These are phyloP conservation scores for Gastracanthus pulcherrimus DNA, from an alignment of 2,888 invertebrate species.

Conservation along the genomic window DNA sequence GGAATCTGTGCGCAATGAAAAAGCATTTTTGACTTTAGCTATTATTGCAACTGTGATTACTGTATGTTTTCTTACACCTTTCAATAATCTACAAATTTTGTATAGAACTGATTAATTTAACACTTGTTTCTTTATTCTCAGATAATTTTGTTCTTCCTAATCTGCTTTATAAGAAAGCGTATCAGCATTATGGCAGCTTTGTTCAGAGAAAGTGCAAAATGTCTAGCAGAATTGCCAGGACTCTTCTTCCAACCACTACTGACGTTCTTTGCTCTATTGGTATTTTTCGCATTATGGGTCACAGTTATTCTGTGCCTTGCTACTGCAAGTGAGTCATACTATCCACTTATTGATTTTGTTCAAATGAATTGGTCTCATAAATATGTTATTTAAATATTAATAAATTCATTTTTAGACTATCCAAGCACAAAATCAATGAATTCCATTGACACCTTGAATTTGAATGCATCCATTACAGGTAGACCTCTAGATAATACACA, in stretches of 20 bases:
- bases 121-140: slow-evolving; percentile 72
- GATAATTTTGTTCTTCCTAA: slow-evolving; percentile 86
- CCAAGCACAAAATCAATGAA: slow-evolving; percentile 72
- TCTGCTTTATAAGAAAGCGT: slow-evolving; percentile 88
- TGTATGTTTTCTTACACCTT: slow-evolving; percentile 79
- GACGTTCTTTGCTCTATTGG: slow-evolving; percentile 88
- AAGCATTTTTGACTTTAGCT: slow-evolving; percentile 90
- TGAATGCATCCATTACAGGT: slow-evolving; percentile 60
- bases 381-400: slow-evolving; percentile 9
- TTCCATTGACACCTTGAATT: slow-evolving; percentile 66
- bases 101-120: neutral
- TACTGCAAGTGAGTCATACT: slow-evolving; percentile 86
- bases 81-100: neutral
- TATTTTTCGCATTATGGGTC: slow-evolving; percentile 93
- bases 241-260: slow-evolving; percentile 90
- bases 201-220: slow-evolving; percentile 94
- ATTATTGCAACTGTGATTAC: slow-evolving; percentile 93
- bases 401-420: slow-evolving; percentile 69
- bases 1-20: slow-evolving; percentile 91
- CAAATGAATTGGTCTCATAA: neutral
- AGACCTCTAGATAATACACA: slow-evolving; percentile 33
- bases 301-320: slow-evolving; percentile 90
- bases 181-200: slow-evolving; percentile 90
- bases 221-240: slow-evolving; percentile 90
- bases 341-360: neutral